A percentile compares a stretch with the other conserved stretches of the same genome.
phyloP scores from a whole-genome alignment of 2,888 invertebrate species.

The Platycheirus rosarum region DNA sequence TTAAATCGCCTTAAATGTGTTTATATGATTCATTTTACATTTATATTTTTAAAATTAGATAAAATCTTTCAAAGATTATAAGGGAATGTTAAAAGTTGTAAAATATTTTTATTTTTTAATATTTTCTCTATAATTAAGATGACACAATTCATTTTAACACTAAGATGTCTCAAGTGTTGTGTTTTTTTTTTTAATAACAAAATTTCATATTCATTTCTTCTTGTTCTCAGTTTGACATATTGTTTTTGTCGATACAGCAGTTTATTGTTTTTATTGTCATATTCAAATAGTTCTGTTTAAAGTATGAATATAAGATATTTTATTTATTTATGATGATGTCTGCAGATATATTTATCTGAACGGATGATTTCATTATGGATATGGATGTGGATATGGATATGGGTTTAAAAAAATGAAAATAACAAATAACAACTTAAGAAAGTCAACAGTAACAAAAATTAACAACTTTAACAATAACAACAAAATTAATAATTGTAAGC shows the following conservation, averaged over 20 bases:
- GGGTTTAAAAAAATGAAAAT: slow-evolving; percentile 57
- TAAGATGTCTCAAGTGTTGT: slow-evolving; percentile 14
- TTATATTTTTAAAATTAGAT: slow-evolving; percentile 4
- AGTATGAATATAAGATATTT: too few relatives aligned
- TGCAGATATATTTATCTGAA: slow-evolving; percentile 18
- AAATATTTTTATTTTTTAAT: slow-evolving; percentile 6
- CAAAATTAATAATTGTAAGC: slow-evolving; percentile 32
- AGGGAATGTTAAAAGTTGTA: slow-evolving; percentile 53
- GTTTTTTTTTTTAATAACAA: slow-evolving; percentile 19
- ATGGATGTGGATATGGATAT: slow-evolving; percentile 30
- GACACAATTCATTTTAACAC: slow-evolving; percentile 60
- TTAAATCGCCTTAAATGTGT: slow-evolving; percentile 64
- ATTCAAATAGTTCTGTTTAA: too few relatives aligned
- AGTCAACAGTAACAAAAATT: slow-evolving; percentile 54
- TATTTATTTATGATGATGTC: neutral
- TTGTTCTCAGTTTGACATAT: slow-evolving; percentile 72
- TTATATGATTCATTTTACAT: slow-evolving; percentile 7
- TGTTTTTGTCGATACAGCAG: slow-evolving; percentile 64
- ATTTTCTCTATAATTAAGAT: slow-evolving; percentile 35
- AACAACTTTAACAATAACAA: slow-evolving; percentile 32
- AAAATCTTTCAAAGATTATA: neutral
- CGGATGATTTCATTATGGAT: slow-evolving; percentile 17
- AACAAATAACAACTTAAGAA: slow-evolving; percentile 64
- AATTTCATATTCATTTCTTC: slow-evolving; percentile 59
- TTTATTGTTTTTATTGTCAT: too few relatives aligned